Base-by-base conservation (phyloP, 2,113 vertebrate genomes). In the Etheostoma cragini region DNA sequence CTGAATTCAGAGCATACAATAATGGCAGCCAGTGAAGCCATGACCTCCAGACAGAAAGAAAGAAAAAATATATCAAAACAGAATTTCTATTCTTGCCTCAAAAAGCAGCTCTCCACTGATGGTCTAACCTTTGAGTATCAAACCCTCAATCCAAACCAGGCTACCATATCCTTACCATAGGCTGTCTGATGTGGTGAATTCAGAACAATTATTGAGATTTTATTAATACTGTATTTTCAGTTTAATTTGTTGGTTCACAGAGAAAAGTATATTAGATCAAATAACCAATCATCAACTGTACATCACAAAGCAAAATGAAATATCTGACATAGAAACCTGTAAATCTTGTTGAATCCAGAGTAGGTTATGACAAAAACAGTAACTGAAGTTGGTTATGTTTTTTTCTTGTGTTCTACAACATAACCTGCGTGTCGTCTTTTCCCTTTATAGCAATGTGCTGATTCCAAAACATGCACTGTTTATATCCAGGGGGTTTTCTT, bases 401-500 rank as follows among this genome's bases (percentile, higher is more conserved):
- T 4, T 42, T 1, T 17, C 19, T 46, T 11, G 21, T 63, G 3
- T 50, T 72, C 50, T 11, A 53, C 66, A 47, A 62, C 47, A 38
- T 13, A 35, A 67, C 71, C 8, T 49, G 53, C 19, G 1, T 69
- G 50, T 70, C 56, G 46, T 52, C 58, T 62, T 77, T 47, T 33
- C 3, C 35, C 53, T 22, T 30, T 53, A 49, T 56, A 26, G 61
- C 17, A 82, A 52, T 24, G 10, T 66, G 60, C 60, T 76, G 61
- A 58, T 42, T 42, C 11, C 62, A 64, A 56, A 19, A 16, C 33
- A 58, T 42, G 0, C 30, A 15, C 6, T 60, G 68, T 73, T 75
- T 71, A 38, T 47, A 54, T 76, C 35, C 1, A 33, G 24, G 7
- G 49, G 33, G 14, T 80, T 65, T 75, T 52, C 30, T 75, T 67